A percentile compares a stretch with the other conserved stretches of the same genome.
phyloP scores from a whole-genome alignment of 1,140 invertebrate genomes.

The Pogonomyrmex barbatus region DNA sequence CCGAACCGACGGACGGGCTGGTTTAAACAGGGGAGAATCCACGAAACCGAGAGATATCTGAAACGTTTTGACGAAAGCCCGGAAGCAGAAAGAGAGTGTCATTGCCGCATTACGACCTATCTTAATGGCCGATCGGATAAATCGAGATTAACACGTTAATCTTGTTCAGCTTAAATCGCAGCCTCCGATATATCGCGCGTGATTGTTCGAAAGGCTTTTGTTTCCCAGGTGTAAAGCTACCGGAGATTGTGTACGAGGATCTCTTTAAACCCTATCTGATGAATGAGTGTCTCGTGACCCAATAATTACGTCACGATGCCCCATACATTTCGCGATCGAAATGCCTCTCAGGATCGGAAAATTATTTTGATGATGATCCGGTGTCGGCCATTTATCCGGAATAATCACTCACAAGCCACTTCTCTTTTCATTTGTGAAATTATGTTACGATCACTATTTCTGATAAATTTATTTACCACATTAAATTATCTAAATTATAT shows the following conservation, averaged over 20 bases:
- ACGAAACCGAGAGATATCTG: neutral
- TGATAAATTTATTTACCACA: neutral
- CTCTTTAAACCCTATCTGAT: slow-evolving; percentile 48
- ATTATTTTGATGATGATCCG: neutral
- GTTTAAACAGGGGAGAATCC: neutral
- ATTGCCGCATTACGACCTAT: slow-evolving; percentile 30
- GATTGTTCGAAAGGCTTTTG: slow-evolving; percentile 34
- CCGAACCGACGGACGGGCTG: neutral
- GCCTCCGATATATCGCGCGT: slow-evolving; percentile 24
- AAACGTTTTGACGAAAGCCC: slow-evolving; percentile 38
- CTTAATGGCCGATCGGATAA: slow-evolving; percentile 52
- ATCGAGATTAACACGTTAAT: slow-evolving; percentile 53
- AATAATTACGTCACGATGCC: slow-evolving; percentile 36
- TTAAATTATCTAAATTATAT: neutral
- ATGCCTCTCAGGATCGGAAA: neutral
- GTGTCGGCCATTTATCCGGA: neutral
- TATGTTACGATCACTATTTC: neutral
- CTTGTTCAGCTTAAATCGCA: slow-evolving; percentile 34
- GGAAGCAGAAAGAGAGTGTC: slow-evolving; percentile 1
- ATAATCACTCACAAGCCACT: neutral
- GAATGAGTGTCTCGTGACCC: neutral
- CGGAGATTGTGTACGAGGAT: slow-evolving; percentile 4
- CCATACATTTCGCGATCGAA: neutral
- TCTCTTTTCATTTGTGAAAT: neutral
- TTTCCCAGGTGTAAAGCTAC: slow-evolving; percentile 2